Base-by-base conservation (phyloP, 2,888 invertebrate genomes). In the Epinotia brunnichana region DNA sequence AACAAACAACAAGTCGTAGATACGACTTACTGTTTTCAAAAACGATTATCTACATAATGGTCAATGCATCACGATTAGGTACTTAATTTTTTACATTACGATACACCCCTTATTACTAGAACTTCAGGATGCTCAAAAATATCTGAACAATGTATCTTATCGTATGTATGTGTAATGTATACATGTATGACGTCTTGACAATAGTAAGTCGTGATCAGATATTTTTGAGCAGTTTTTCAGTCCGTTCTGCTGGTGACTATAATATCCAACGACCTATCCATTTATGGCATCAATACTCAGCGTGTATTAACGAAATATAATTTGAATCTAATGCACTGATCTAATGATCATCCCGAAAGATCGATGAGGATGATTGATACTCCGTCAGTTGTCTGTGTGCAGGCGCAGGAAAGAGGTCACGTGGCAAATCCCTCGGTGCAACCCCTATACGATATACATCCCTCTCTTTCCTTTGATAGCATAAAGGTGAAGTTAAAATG, bases 321-420 rank as follows among this genome's bases (percentile, higher is more conserved):
- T 54, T 35, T 19, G 21, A 15, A 19, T 35, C 64, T 44, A 66
- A 71, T 66, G 60, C 60, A 54, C 66, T 21, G 11, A 59, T 44
- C 54, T 72, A 67, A 62, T 62, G 88, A 91, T 91, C 89, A 86
- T 83, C 83, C 84, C 79, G 79, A 75, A 75, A 79, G 84, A 90
- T 91, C 90, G 85, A 91, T 90, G 87, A 87, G 87, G 85, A 89
- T 86, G 84, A 90, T 88, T 86, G 86, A 84, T 85, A 82, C 77
- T 76, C 74, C 59, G 68, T 69, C 60, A 53, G 74, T 62, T 60
- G 72, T 79, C 73, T 75, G 78, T 87, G 88, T 87, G 87, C 87
- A 86, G 81, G 84, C 79, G 74, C 78, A 80, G 80, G 81, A 79
- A 82, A 82, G 77, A 86, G 87, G 87, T 90, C 90, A 90, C 89